Conservation (phyloP, 1,140 invertebrate genomes). For the Halictus rubicundus region DNA sequence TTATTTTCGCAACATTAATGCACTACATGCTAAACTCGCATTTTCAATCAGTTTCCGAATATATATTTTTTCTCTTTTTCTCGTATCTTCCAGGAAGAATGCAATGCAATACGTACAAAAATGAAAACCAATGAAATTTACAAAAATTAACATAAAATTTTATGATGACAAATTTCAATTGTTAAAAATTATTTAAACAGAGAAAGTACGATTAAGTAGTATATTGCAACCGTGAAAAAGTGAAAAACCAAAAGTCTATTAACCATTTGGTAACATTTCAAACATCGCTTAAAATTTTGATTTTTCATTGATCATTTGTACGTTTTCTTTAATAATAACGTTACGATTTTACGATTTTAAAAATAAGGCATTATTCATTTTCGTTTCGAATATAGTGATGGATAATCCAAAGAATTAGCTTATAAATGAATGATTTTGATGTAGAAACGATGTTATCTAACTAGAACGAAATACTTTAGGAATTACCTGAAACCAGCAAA, state of each 20-base stretch:
- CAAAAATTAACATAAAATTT: not conserved
- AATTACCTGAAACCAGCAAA: not conserved
- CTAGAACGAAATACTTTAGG: too few species aligned
- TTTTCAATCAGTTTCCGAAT: not conserved
- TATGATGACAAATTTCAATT: not conserved
- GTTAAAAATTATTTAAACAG: not conserved
- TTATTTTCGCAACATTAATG: not conserved
- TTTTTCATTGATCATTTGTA: too few species aligned
- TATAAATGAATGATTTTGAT: not conserved
- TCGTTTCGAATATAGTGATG: too few species aligned
- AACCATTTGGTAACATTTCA: not conserved
- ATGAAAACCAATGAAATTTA: conserved; percentile 8
- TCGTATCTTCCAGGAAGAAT: not conserved
- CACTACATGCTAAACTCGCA: not conserved
- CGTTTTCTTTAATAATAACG: too few species aligned
- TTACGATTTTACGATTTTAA: too few species aligned
- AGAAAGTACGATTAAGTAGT: not conserved
- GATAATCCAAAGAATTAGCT: not conserved
- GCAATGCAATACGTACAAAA: not conserved
- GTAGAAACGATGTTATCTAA: not conserved
- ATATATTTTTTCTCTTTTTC: not conserved
- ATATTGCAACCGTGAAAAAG: not conserved
- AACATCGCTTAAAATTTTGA: too few species aligned
- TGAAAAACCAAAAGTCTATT: not conserved
- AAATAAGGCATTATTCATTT: too few species aligned